These are phyloP conservation scores for Margarornis squamiger DNA, from an alignment of 2,797 vertebrate species.

Conservation along the genomic window DNA sequence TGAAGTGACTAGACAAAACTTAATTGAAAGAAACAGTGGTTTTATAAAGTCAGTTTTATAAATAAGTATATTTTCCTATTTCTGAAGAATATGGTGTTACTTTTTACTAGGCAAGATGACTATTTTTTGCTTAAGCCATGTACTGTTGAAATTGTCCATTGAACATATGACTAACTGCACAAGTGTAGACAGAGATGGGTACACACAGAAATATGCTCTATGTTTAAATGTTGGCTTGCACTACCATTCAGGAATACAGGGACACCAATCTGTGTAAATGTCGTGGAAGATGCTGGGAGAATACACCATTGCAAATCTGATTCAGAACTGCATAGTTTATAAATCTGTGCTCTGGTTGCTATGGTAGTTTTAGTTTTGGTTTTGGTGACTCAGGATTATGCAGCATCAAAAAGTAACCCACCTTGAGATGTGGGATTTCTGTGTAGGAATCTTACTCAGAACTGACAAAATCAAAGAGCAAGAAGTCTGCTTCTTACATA, in stretches of 20 bases:
- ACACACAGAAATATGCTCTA: neutral
- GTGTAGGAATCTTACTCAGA: neutral
- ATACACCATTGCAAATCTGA: neutral
- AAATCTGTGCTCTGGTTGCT: constrained; percentile 31
- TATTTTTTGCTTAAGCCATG: constrained; percentile 34
- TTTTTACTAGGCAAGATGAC: neutral
- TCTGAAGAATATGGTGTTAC: neutral
- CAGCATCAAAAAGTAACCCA: constrained; percentile 5
- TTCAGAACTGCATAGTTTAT: constrained; percentile 2
- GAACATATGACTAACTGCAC: neutral
- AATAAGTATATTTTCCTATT: neutral
- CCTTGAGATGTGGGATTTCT: neutral
- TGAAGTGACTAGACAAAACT: neutral
- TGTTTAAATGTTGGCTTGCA: constrained; percentile 2
- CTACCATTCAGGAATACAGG: neutral
- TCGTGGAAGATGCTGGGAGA: neutral
- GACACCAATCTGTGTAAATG: neutral
- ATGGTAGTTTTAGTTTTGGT: constrained; percentile 27
- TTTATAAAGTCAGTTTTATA: constrained; percentile 11
- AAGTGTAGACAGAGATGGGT: neutral
- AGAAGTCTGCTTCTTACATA: neutral
- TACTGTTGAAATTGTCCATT: neutral
- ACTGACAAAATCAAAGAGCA: neutral
- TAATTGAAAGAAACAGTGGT: neutral
- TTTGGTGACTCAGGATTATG: constrained; percentile 58